Base-by-base conservation (phyloP, 2,888 invertebrate species). In the Artemia sinica region DNA sequence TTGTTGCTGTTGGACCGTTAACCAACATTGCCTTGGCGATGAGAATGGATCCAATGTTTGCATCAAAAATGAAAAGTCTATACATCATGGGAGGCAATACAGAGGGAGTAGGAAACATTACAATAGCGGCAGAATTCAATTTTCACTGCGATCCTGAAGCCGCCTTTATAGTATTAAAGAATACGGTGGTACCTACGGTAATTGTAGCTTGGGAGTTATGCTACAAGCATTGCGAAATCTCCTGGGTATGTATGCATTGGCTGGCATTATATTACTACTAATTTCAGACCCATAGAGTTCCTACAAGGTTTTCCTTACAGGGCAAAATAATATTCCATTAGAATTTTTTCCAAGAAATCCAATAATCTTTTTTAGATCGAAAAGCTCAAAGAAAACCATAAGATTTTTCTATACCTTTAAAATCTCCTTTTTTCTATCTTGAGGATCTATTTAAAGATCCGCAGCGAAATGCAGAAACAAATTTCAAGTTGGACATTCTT, bases 31-130 rank as follows among this genome's bases (percentile, higher is more conserved):
- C 90, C 0, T 74, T 89, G 71, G 85, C 88, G 1, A 80, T 86
- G 4, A 84, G 84, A 74, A 76, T 88, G 74, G 87, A 86, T 73
- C 83, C 85, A 0, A 76, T 81, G 7, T 85, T 91, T 75, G 76
- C 83, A 0, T 74, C 79, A 28, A 81, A 84, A 71, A 77, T 90
- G 0, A 84, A 84, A 71, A 84, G 85, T 65, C 78, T 90, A 51
- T 86, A 83, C 75, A 81, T 90, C 6, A 89, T 89, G 82, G 91
- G 90, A 10, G 90, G 91, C 71, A 87, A 88, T 77, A 82, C 83
- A 72, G 80, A 82, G 73, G 86, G 75, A 65, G 71, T 74, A 18
- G 78, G 78, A 2, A 78, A 78, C 69, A 72, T 74, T 14, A 75
- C 74, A 2, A 70, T 74, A 8, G 73, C 77, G 49, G 80, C 78